Evolutionary conservation across 1,140 invertebrate species (phyloP).

Genomic region (Paraescarpia echinospica): DNA sequence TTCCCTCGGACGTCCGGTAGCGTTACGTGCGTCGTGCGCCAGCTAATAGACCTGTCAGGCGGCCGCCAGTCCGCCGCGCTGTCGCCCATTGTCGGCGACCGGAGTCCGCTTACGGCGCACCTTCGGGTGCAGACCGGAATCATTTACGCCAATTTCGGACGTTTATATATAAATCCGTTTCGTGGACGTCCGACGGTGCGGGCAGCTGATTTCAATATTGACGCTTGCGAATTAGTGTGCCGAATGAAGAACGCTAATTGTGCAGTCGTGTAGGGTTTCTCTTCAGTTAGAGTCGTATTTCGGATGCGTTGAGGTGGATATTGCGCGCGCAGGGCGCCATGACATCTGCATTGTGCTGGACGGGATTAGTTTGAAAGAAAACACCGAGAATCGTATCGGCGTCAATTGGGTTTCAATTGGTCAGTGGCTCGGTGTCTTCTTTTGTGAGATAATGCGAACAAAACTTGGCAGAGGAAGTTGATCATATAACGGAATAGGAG

Average conservation of each 20-base stretch:
- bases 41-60: not conserved
- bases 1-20: not conserved
- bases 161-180: not conserved
- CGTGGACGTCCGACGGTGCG: not conserved
- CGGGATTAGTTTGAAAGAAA: not conserved
- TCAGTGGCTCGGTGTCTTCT: not conserved
- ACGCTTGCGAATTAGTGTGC: not conserved
- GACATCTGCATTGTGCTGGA: not conserved
- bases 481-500: no score
- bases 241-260: not conserved
- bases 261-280: not conserved
- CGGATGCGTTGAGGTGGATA: not conserved
- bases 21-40: not conserved
- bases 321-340: not conserved
- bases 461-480: no score
- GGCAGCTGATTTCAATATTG: conserved; percentile 5
- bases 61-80: no score
- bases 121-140: not conserved
- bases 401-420: not conserved
- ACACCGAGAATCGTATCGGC: not conserved
- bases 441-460: not conserved
- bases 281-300: not conserved
- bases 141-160: conserved; percentile 4
- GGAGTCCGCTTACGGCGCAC: not conserved
- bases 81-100: not conserved